These are phyloP conservation scores for Neomicropteryx cornuta DNA, from an alignment of 1,140 invertebrate genomes.

Conservation along the genomic window DNA sequence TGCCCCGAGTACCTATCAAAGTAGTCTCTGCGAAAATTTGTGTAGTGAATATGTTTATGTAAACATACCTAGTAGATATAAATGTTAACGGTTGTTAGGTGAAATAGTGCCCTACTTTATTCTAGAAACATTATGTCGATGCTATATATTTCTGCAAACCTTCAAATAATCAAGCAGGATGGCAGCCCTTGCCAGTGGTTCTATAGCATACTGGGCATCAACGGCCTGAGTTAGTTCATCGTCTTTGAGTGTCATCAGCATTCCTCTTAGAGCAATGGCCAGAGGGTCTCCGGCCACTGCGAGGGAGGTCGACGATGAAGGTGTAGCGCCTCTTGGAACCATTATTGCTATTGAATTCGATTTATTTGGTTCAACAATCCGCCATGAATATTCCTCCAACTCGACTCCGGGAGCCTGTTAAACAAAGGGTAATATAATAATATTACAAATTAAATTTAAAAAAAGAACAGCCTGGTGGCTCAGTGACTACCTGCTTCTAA, in stretches of 20 bases:
- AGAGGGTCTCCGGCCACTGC: slow-evolving; percentile 25
- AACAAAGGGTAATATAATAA: background rate
- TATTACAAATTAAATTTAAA: background rate
- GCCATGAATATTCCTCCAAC: slow-evolving; percentile 26
- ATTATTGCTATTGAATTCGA: slow-evolving; percentile 24
- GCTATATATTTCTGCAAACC: slow-evolving; percentile 16
- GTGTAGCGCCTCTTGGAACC: slow-evolving; percentile 17
- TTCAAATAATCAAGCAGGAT: slow-evolving; percentile 29
- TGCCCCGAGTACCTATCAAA: background rate
- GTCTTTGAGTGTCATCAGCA: slow-evolving; percentile 14
- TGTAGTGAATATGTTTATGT: background rate
- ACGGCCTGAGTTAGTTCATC: slow-evolving; percentile 18
- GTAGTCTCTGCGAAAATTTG: background rate
- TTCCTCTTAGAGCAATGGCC: slow-evolving; percentile 21
- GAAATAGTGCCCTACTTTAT: slow-evolving; percentile 22
- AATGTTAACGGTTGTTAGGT: slow-evolving; percentile 16
- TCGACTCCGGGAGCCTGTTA: slow-evolving; percentile 27
- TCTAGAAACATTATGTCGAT: slow-evolving; percentile 14
- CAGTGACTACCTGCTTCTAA: no score
- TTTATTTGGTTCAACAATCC: slow-evolving; percentile 23
- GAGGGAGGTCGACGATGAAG: slow-evolving; percentile 16
- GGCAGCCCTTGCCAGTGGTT: slow-evolving; percentile 25
- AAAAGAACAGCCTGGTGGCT: no score
- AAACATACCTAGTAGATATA: background rate
- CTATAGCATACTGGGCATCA: slow-evolving; percentile 23